Evolutionary conservation across 2,888 invertebrate species (phyloP), one percentile per base, ranked within the genome.

Genomic region (Agonum fuliginosum): DNA sequence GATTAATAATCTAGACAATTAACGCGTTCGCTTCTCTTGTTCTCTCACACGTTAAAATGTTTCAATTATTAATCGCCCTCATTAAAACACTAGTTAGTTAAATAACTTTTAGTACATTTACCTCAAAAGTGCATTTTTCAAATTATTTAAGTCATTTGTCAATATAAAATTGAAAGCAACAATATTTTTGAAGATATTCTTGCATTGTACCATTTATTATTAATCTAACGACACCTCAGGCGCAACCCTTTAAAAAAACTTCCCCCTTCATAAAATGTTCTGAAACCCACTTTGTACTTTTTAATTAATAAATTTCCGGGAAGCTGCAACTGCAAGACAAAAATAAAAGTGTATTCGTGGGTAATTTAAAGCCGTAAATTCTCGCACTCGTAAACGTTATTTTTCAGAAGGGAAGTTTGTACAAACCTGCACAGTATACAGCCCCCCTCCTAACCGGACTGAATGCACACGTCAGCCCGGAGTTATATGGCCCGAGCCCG

Each of bases 351-450:
- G 5, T 37, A n/a, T 34, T 37, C n/a, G 12, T 6, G n/a, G 41
- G 41, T 67, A 67, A 67, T 67, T 67, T 41, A 37, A 67, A 6
- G 37, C 41, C 67, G 41, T 67, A 67, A 67, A 67, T 67, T 67
- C 41, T 12, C 19, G n/a, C 20, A 37, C 37, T 67, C 67, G 41
- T 67, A 67, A 67, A 67, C 37, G 67, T 67, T 67, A 67, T 67
- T 67, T 67, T 67, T 67, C 67, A 67, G 41, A 20, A 37, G 67
- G 67, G 41, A 67, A 37, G n/a, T 41, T 41, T 37, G 54, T 54
- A 10, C 22, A 22, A 54, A 22, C n/a, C 12, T 48, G 14, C 48
- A 48, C 17, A n/a, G n/a, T n/a, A n/a, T n/a, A 20, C 20, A 54
- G n/a, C 24, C 54, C 46, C 14, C 12, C 6, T 8, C 10, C 58